Conservation (phyloP, 92 coral and sea anemone genomes). For the Desmophyllum pertusum region DNA sequence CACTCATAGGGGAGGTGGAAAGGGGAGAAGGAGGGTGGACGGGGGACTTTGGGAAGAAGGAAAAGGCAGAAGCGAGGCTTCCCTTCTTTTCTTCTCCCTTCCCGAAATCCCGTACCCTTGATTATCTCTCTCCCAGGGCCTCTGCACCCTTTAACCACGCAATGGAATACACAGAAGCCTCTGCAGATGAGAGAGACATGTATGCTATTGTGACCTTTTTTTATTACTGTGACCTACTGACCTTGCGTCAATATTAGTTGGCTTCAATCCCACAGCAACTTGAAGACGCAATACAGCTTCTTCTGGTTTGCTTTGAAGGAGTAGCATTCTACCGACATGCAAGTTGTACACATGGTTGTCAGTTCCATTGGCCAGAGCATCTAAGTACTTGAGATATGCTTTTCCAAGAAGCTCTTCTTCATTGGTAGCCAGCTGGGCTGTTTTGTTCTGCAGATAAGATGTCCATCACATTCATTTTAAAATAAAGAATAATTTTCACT, state of each 20-base stretch:
- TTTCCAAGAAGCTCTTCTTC: conserved; percentile 92
- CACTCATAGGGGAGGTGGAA: too few species aligned
- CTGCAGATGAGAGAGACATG: too few species aligned
- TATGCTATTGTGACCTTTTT: too few species aligned
- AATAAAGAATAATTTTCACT: not conserved
- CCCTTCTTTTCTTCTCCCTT: too few species aligned
- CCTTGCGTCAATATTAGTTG: conserved; percentile 87
- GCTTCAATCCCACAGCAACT: conserved; percentile 87
- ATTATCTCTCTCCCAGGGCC: too few species aligned
- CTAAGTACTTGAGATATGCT: conserved; percentile 89
- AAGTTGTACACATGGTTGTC: conserved; percentile 90
- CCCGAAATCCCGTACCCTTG: too few species aligned
- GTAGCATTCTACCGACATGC: conserved; percentile 91
- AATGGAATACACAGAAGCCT: too few species aligned
- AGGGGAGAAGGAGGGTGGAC: too few species aligned
- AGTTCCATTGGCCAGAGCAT: conserved; percentile 74
- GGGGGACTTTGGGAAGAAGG: too few species aligned
- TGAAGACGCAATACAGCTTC: conserved; percentile 86
- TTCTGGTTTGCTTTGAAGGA: conserved; percentile 81
- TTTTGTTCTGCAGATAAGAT: conserved; percentile 46
- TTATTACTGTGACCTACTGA: too few species aligned
- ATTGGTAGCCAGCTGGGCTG: conserved; percentile 77
- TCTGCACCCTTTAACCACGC: too few species aligned
- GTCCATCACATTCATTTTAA: not conserved
- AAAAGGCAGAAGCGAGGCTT: too few species aligned